A percentile compares a stretch with the other conserved stretches of the same genome.
Evolutionary conservation across 2,797 vertebrate species (phyloP).

Genomic region (Decapterus maruadsi): DNA sequence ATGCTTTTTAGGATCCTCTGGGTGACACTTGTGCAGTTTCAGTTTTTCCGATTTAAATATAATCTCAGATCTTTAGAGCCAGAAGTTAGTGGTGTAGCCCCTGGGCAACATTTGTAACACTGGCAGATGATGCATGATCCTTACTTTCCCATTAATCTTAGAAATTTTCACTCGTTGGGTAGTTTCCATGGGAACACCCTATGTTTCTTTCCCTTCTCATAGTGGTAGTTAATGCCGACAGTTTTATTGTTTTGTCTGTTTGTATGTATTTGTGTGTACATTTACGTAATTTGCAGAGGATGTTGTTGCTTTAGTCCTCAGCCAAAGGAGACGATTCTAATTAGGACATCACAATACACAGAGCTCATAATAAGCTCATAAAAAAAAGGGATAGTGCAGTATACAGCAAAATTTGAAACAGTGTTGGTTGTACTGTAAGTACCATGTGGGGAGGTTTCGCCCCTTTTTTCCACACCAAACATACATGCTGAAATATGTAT

Average conservation of each 20-base stretch:
- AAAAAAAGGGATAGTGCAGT: not conserved
- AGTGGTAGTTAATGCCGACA: not conserved
- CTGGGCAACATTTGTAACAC: not conserved
- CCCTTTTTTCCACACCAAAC: too few species aligned
- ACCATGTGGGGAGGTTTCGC: not conserved
- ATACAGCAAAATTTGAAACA: not conserved
- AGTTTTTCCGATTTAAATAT: too few species aligned
- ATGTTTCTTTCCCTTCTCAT: not conserved
- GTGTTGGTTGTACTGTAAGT: not conserved
- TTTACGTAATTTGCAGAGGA: not conserved
- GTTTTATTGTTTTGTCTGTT: not conserved
- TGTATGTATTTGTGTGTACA: too few species aligned
- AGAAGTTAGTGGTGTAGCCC: not conserved
- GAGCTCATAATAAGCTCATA: not conserved
- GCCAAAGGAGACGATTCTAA: not conserved
- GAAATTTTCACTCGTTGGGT: not conserved
- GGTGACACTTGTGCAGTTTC: too few species aligned
- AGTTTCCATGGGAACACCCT: constrained; percentile 29
- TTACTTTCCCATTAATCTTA: constrained; percentile 9
- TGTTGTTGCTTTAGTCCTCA: not conserved
- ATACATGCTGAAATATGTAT: not conserved
- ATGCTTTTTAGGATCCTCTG: too few species aligned
- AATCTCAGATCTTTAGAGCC: not conserved
- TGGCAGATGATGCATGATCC: constrained; percentile 12
- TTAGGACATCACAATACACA: not conserved